Evolutionary conservation across 2,113 vertebrate genomes (phyloP).

Genomic region (Blennius ocellaris): DNA sequence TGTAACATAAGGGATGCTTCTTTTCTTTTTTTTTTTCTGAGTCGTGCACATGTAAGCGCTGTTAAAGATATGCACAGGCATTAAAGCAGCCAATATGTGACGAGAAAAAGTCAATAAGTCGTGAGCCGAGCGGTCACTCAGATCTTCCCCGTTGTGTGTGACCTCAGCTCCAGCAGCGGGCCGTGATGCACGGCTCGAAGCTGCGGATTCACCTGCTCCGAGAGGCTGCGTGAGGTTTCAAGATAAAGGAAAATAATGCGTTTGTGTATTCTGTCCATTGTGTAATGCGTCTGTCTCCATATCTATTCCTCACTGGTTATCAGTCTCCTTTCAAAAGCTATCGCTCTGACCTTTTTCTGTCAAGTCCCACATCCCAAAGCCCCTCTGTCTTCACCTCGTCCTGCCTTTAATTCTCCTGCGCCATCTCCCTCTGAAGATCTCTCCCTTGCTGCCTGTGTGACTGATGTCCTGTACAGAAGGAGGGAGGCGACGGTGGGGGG

Average conservation of each 20-base stretch:
- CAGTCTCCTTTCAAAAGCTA: conserved; percentile 25
- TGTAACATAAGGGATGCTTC: conserved; percentile 2
- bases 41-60: no score
- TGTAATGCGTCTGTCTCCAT: conserved; percentile 3
- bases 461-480: conserved; percentile 24
- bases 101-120: no score
- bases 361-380: conserved; percentile 35
- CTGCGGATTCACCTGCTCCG: conserved; percentile 12
- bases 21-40: no score
- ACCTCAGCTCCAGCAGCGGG: no score
- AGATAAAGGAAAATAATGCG: conserved; percentile 15
- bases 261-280: conserved; percentile 8
- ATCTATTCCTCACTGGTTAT: neutral
- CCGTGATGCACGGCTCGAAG: conserved; percentile 30
- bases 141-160: no score
- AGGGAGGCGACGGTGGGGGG: conserved; percentile 1
- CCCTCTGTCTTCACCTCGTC: conserved; percentile 29
- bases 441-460: conserved; percentile 27
- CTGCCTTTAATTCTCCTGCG: conserved; percentile 41
- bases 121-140: no score
- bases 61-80: no score
- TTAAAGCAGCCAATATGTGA: no score
- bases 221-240: conserved; percentile 22
- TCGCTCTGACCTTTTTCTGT: conserved; percentile 28
- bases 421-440: conserved; percentile 51